Base-by-base conservation (phyloP, 2,113 vertebrate genomes). In the Mirounga angustirostris region DNA sequence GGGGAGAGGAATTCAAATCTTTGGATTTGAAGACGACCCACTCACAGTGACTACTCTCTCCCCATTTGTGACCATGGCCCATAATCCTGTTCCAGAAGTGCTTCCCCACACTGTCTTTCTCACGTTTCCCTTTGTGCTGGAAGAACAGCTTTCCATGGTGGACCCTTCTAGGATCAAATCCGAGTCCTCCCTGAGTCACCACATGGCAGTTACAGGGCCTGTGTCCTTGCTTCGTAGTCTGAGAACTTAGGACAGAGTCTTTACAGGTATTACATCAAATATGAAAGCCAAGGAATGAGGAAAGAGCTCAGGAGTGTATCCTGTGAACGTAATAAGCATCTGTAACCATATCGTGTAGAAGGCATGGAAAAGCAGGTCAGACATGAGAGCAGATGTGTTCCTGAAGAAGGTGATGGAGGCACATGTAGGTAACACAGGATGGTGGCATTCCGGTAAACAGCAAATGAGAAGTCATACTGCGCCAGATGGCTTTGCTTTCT, bases 401-500 rank as follows among this genome's bases (percentile, higher is more conserved):
- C 56, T 28, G 59, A 71, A 63, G 82, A 71, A 71, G 65, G 65
- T 40, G 94, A 69, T 19, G 26, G 26, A 67, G 58, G 36, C 24
- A 10, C 36, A 30, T 61, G 46, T 93, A 73, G 81, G n/a, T 46
- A 46, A 67, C 67, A 24, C 22, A 28, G 14, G 79, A 3, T 36
- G 81, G 58, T 74, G 43, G 22, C 56, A 28, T 78, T 85, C 8
- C 1, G 69, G 78, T 76, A 33, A 90, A 74, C 56, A 33, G 40
- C 43, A 40, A 76, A 54, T 0, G 6, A 54, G 63, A 78, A 78
- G 19, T 78, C 69, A 8, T 36, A 22, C 12, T 12, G 81, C 0
- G 40, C 43, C 94, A 95, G n/a, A 52, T 71, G 82, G 56, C 82
- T 30, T 46, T 85, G 79, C 69, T 65, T 79, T 89, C 78, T 28